Conservation (phyloP, 2,888 invertebrate genomes). For the Melanotus villosus region DNA sequence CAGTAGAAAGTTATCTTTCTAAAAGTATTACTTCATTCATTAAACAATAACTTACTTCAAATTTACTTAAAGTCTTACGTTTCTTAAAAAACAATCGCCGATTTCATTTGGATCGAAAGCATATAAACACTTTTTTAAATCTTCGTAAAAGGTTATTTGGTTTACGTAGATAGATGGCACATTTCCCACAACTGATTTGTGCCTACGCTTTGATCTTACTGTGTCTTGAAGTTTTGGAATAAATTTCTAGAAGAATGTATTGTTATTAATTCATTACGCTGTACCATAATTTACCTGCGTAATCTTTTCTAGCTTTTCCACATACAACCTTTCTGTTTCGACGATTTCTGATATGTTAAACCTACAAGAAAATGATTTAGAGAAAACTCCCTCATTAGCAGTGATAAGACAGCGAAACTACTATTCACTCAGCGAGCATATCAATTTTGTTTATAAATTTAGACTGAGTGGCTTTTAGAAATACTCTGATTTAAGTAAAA, state of each 20-base stretch:
- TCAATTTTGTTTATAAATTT: too few species aligned
- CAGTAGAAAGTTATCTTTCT: conserved; percentile 12
- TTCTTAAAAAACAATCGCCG: conserved; percentile 32
- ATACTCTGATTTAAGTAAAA: too few species aligned
- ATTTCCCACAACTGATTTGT: conserved; percentile 6
- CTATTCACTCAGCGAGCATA: too few species aligned
- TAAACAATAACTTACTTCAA: conserved; percentile 34
- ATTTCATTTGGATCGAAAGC: conserved; percentile 27
- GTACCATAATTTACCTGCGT: not conserved
- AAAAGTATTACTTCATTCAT: conserved; percentile 9
- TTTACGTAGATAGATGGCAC: conserved; percentile 15
- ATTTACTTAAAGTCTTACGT: too few species aligned
- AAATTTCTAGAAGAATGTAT: not conserved
- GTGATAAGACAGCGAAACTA: too few species aligned
- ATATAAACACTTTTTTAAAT: conserved; percentile 26
- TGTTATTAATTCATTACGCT: too few species aligned
- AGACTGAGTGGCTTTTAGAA: too few species aligned
- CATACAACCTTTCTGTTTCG: conserved; percentile 20
- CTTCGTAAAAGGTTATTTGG: conserved; percentile 22
- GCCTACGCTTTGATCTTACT: conserved; percentile 4
- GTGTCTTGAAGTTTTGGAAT: conserved; percentile 6
- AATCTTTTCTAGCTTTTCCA: conserved; percentile 19
- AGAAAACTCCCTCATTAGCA: too few species aligned
- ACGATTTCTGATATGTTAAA: conserved; percentile 25
- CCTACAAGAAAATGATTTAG: conserved; percentile 18